Evolutionary conservation across 2,797 vertebrate genomes (phyloP).

Genomic region (Vespertilio murinus): DNA sequence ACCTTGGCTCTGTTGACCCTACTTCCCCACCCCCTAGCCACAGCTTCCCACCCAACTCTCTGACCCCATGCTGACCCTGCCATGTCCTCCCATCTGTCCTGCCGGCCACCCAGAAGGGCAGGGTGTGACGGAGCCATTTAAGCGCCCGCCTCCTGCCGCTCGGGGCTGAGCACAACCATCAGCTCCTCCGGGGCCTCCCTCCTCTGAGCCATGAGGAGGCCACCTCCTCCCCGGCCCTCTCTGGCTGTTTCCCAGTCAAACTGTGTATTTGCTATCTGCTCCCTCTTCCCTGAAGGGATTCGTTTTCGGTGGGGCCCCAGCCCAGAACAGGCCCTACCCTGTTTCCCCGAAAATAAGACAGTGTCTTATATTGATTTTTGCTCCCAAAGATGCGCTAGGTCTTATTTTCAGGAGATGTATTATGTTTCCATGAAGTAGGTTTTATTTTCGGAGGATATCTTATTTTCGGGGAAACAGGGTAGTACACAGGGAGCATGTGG

Average conservation of each 20-base stretch:
- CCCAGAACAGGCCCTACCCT: background rate
- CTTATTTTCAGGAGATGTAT: no score
- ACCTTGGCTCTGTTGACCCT: background rate
- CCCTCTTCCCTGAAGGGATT: background rate
- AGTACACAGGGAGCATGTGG: background rate
- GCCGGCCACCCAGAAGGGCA: background rate
- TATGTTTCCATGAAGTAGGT: no score
- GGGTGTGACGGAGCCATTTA: background rate
- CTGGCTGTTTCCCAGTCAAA: background rate
- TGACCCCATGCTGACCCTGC: background rate
- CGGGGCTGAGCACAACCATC: background rate
- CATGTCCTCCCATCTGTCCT: background rate
- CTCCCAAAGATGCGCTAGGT: no score
- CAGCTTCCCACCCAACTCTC: background rate
- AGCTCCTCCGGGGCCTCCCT: background rate
- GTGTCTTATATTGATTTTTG: no score
- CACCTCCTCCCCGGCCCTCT: background rate
- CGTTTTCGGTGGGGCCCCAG: background rate
- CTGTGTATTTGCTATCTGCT: background rate
- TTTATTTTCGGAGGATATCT: no score
- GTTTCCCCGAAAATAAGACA: no score
- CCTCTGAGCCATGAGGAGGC: background rate
- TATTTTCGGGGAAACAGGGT: no score
- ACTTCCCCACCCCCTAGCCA: background rate
- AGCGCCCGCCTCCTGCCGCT: background rate